These are phyloP conservation scores for Agonopterix alstromeriana DNA, from an alignment of 2,888 invertebrate genomes.

Conservation along the genomic window DNA sequence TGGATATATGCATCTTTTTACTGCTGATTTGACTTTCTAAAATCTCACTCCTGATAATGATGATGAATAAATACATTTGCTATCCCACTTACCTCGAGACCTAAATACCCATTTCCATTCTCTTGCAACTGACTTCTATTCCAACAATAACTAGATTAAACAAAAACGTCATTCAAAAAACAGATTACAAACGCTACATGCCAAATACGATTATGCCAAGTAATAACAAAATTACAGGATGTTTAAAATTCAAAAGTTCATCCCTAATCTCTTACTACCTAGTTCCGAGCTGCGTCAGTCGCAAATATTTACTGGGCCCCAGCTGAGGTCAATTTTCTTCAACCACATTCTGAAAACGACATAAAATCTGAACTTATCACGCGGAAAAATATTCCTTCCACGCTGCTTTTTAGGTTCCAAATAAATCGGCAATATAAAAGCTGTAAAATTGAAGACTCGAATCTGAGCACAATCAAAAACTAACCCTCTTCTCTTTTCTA, in stretches of 20 bases:
- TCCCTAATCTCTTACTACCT: slow-evolving; percentile 60
- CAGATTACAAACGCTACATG: too few relatives aligned
- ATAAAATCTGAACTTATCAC: slow-evolving; percentile 13
- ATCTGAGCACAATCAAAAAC: slow-evolving; percentile 27
- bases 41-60: too few relatives aligned
- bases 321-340: slow-evolving; percentile 69
- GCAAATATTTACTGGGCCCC: slow-evolving; percentile 70
- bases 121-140: too few relatives aligned
- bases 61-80: too few relatives aligned
- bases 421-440: slow-evolving; percentile 12
- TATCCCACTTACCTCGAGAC: too few relatives aligned
- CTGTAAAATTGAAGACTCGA: slow-evolving; percentile 41
- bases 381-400: slow-evolving; percentile 16
- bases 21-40: too few relatives aligned
- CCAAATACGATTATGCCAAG: too few relatives aligned
- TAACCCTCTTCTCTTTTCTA: slow-evolving; percentile 7
- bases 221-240: slow-evolving; percentile 16
- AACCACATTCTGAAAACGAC: slow-evolving; percentile 23
- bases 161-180: too few relatives aligned
- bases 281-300: slow-evolving; percentile 45
- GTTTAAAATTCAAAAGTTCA: slow-evolving; percentile 42
- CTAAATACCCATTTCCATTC: too few relatives aligned
- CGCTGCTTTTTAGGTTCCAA: slow-evolving; percentile 12
- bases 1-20: too few relatives aligned
- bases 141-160: too few relatives aligned